phyloP scores from a whole-genome alignment of 2,113 vertebrate species.

The Misgurnus mizolepis region DNA sequence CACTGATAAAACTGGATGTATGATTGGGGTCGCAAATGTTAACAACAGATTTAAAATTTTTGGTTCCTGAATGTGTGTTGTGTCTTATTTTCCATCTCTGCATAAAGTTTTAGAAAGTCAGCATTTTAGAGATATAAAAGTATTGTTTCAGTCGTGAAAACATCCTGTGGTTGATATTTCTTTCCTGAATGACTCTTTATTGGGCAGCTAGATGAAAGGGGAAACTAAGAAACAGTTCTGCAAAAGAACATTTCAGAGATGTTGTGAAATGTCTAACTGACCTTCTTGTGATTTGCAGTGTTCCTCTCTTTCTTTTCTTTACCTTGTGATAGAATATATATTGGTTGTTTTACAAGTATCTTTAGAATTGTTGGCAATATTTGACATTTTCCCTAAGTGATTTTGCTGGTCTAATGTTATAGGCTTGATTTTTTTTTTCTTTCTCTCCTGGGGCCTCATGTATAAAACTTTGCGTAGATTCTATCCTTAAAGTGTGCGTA shows the following conservation, averaged over 20 bases:
- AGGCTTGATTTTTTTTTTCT: too few species aligned
- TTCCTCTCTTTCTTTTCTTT: not conserved
- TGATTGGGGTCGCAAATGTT: not conserved
- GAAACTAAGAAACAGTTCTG: conserved; percentile 29
- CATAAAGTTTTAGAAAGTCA: conserved; percentile 17
- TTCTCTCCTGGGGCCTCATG: too few species aligned
- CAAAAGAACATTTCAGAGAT: conserved; percentile 10
- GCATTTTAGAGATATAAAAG: not conserved
- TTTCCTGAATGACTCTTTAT: conserved; percentile 36
- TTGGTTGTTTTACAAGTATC: too few species aligned
- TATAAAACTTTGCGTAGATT: too few species aligned
- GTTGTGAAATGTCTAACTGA: not conserved
- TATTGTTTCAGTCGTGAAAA: conserved; percentile 5
- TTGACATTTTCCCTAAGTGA: too few species aligned
- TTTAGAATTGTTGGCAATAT: too few species aligned
- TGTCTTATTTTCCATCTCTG: not conserved
- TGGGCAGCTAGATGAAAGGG: conserved; percentile 23
- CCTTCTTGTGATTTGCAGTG: not conserved
- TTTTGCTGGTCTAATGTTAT: too few species aligned
- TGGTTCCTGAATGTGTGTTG: not conserved
- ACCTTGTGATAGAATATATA: not conserved
- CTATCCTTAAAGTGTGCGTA: too few species aligned
- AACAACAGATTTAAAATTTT: not conserved
- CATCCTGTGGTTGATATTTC: conserved; percentile 47
- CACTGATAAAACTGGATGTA: too few species aligned